Conservation (phyloP, 2,888 invertebrate genomes). For the Nemapogon koenigi region DNA sequence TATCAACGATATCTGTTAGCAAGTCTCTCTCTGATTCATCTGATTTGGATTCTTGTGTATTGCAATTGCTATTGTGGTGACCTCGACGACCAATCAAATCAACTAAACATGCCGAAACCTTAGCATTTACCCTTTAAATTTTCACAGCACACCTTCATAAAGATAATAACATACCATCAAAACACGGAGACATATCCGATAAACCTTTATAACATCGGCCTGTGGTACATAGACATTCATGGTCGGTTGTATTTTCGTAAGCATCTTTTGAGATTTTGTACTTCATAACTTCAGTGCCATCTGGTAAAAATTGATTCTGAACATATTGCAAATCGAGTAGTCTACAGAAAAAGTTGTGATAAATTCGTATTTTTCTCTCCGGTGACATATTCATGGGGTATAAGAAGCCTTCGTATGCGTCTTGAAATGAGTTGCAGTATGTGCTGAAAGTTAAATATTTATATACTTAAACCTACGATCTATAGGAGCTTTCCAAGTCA, state of each 20-base stretch:
- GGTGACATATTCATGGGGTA: constrained; percentile 69
- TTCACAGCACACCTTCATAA: no score
- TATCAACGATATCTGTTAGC: no score
- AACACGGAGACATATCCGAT: constrained; percentile 74
- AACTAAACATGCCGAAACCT: no score
- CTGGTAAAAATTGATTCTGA: constrained; percentile 22
- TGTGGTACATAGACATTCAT: constrained; percentile 68
- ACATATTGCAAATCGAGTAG: constrained; percentile 55
- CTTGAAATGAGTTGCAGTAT: constrained; percentile 71
- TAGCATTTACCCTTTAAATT: no score
- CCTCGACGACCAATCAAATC: no score
- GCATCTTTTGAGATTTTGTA: constrained; percentile 68
- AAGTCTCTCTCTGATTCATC: no score
- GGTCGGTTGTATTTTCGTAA: constrained; percentile 67
- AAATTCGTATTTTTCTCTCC: constrained; percentile 64
- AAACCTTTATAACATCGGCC: constrained; percentile 63
- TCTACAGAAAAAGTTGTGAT: constrained; percentile 79
- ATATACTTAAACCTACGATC: background rate
- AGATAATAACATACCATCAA: constrained; percentile 65
- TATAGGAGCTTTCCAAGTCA: constrained; percentile 2
- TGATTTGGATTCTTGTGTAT: no score
- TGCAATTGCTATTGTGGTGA: no score
- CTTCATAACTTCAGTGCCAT: constrained; percentile 64
- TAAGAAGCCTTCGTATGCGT: constrained; percentile 74
- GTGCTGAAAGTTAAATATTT: constrained; percentile 33